A percentile compares a stretch with the other conserved stretches of the same genome.
Conservation (phyloP, 2,797 vertebrate species). For the Ispidina picta region DNA sequence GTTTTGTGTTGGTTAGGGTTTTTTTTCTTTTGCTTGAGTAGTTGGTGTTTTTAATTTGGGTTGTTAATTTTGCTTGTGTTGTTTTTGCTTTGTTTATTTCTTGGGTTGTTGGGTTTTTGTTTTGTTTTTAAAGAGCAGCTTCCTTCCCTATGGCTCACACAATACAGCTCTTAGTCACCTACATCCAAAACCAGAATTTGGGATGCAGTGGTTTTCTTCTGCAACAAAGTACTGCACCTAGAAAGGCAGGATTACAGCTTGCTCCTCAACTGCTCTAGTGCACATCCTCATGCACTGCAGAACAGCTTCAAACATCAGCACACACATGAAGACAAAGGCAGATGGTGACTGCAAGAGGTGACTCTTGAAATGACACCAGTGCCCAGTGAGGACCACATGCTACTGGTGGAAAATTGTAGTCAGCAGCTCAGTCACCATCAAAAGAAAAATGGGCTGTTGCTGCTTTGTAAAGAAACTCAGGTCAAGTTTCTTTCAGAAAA, state of each 20-base stretch:
- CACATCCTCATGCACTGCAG: rapidly evolving
- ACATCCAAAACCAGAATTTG: not conserved
- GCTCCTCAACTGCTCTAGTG: not conserved
- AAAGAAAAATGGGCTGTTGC: not conserved
- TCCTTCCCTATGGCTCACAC: not conserved
- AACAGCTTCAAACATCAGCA: not conserved
- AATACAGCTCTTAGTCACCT: not conserved
- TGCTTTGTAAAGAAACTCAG: not conserved
- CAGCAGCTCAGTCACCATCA: not conserved
- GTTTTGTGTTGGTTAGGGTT: too few species aligned
- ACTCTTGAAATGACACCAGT: not conserved
- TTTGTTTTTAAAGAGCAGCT: not conserved
- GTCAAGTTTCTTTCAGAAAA: not conserved
- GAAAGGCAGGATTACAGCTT: not conserved
- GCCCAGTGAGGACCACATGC: not conserved
- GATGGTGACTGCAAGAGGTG: rapidly evolving
- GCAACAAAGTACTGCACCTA: not conserved
- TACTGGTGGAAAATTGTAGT: not conserved
- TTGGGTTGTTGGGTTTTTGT: not conserved
- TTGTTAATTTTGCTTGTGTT: too few species aligned
- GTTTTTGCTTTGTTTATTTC: too few species aligned
- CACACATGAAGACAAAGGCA: not conserved
- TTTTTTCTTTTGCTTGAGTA: too few species aligned
- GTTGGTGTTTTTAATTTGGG: too few species aligned
- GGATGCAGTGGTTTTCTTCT: not conserved